phyloP scores from a whole-genome alignment of 1,140 invertebrate genomes.

The Brachionus asplanchnoidis region DNA sequence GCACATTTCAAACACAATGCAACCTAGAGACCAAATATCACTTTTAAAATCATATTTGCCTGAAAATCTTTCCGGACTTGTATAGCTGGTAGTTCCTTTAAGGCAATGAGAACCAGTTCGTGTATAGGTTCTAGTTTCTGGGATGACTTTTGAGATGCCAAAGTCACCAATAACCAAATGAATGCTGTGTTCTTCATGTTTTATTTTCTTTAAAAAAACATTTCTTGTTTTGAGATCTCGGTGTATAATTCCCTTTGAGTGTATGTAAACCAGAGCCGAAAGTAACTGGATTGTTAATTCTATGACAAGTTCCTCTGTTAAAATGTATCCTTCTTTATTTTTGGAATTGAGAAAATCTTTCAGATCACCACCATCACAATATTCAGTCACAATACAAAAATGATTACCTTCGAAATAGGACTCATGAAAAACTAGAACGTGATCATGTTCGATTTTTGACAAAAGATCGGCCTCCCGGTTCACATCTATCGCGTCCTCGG shows the following conservation, averaged over 20 bases:
- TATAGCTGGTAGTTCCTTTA: conserved; percentile 51
- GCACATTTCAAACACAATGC: conserved; percentile 55
- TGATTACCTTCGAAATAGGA: conserved; percentile 54
- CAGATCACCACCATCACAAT: conserved; percentile 57
- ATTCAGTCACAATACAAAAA: conserved; percentile 58
- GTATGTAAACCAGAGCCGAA: conserved; percentile 55
- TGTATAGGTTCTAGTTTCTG: conserved; percentile 46
- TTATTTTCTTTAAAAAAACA: conserved; percentile 50
- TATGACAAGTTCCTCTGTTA: conserved; percentile 51
- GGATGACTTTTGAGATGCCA: conserved; percentile 55
- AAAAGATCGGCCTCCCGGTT: neutral
- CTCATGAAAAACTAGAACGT: conserved; percentile 55
- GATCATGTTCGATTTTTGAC: neutral
- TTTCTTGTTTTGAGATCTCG: conserved; percentile 55
- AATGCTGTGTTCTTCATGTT: conserved; percentile 52
- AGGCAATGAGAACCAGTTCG: conserved; percentile 48
- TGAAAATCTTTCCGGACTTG: conserved; percentile 57
- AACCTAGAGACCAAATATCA: conserved; percentile 56
- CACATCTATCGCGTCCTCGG: neutral
- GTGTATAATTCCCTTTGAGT: conserved; percentile 53
- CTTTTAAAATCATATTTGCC: conserved; percentile 55
- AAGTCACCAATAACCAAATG: conserved; percentile 53
- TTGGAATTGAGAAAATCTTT: conserved; percentile 48
- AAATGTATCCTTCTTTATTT: conserved; percentile 19
- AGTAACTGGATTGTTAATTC: conserved; percentile 56